Conservation (phyloP, 2,113 vertebrate genomes). For the Chiloscyllium plagiosum region DNA sequence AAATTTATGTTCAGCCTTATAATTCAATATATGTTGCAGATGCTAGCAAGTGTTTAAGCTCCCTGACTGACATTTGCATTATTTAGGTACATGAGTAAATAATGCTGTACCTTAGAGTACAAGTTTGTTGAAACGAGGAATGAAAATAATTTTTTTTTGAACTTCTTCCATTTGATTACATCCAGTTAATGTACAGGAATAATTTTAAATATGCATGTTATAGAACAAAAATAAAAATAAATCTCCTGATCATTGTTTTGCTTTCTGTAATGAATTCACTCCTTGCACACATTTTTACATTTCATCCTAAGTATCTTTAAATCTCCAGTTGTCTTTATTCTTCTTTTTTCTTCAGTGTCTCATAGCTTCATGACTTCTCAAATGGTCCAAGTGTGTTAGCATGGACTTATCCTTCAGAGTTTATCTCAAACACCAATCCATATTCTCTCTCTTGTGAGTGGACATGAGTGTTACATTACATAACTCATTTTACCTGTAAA, state of each 20-base stretch:
- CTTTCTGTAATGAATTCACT: not conserved
- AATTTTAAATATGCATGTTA: constrained; percentile 18
- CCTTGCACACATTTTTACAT: not conserved
- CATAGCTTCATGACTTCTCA: no score
- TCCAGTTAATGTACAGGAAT: not conserved
- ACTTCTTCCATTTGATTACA: not conserved
- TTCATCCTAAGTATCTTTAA: not conserved
- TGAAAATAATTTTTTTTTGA: constrained; percentile 4
- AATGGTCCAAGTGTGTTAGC: no score
- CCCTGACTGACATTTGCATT: not conserved
- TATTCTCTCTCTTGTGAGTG: no score
- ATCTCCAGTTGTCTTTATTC: no score
- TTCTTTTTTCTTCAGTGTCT: no score
- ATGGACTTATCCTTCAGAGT: no score
- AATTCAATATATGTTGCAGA: not conserved
- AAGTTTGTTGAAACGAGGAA: not conserved
- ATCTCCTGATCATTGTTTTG: constrained; percentile 14
- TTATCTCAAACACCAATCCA: no score
- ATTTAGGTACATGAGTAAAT: not conserved
- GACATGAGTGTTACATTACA: no score
- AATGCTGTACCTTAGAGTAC: not conserved
- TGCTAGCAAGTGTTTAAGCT: not conserved
- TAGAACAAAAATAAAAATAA: constrained; percentile 5
- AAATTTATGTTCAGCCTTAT: not conserved
- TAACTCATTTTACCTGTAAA: no score